Conservation (phyloP, 1,140 invertebrate species). For the Drosophila auraria region DNA sequence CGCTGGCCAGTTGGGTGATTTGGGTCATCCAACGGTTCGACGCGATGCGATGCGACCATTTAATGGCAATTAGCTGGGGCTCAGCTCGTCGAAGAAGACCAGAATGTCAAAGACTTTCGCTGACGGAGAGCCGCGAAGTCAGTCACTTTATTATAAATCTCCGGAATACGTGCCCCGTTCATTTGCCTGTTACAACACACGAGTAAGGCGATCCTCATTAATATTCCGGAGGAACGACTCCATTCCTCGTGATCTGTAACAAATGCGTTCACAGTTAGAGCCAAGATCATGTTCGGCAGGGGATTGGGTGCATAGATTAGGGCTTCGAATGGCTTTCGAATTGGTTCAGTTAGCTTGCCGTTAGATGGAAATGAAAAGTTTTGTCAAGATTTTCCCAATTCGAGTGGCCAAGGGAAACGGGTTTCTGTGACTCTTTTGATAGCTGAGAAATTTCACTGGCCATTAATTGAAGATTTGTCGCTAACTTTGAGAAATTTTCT, state of each 20-base stretch:
- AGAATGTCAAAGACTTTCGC: conserved; percentile 53
- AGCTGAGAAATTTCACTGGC: conserved; percentile 67
- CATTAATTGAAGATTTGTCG: conserved; percentile 78
- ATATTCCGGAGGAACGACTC: conserved; percentile 56
- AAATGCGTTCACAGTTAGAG: conserved; percentile 73
- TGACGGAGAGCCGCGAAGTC: conserved; percentile 21
- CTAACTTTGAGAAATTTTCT: conserved; percentile 65
- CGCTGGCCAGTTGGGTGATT: conserved; percentile 38
- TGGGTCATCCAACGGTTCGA: conserved; percentile 54
- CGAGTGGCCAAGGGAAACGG: conserved; percentile 45
- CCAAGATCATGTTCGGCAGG: conserved; percentile 54
- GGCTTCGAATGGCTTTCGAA: conserved; percentile 64
- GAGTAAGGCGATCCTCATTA: conserved; percentile 41
- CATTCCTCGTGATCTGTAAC: conserved; percentile 51
- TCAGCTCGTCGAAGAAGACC: conserved; percentile 12
- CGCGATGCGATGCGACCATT: conserved; percentile 42
- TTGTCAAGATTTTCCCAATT: conserved; percentile 52
- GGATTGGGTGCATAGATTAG: conserved; percentile 67
- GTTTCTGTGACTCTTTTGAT: conserved; percentile 70
- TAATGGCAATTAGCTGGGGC: conserved; percentile 51
- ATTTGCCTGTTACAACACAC: conserved; percentile 39
- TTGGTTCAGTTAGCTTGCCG: conserved; percentile 57
- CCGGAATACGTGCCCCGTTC: conserved; percentile 56
- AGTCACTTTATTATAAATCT: conserved; percentile 52
- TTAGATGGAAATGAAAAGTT: conserved; percentile 66